phyloP scores from a whole-genome alignment of 2,113 vertebrate genomes.

The Mus pahari region DNA sequence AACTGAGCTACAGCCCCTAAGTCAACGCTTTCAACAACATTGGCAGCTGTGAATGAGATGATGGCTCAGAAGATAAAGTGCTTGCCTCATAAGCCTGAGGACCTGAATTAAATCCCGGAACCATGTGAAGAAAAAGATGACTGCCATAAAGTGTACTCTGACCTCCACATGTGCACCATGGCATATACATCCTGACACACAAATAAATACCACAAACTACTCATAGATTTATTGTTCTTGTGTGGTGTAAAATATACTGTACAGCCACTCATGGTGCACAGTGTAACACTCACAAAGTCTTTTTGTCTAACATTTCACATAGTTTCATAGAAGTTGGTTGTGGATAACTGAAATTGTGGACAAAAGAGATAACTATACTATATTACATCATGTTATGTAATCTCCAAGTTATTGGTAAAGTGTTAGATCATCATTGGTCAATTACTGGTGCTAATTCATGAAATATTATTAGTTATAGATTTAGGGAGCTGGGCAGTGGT shows the following conservation, averaged over 20 bases:
- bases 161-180: background rate
- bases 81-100: too few relatives aligned
- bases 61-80: background rate
- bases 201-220: background rate
- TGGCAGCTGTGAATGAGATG: background rate
- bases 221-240: conserved; percentile 5
- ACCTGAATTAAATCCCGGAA: background rate
- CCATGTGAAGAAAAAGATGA: background rate
- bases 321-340: background rate
- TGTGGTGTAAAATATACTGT: conserved; percentile 26
- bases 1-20: background rate
- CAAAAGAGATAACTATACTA: background rate
- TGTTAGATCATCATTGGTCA: conserved; percentile 39
- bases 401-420: conserved; percentile 39
- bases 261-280: background rate
- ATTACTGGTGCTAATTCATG: conserved; percentile 47
- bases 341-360: background rate
- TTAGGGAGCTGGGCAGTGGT: background rate
- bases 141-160: background rate
- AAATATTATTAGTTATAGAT: background rate
- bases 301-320: background rate
- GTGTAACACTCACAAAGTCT: background rate
- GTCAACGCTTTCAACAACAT: background rate
- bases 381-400: background rate
- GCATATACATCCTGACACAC: background rate